phyloP scores from a whole-genome alignment of 2,113 vertebrate species.

The Pithys albifrons region DNA sequence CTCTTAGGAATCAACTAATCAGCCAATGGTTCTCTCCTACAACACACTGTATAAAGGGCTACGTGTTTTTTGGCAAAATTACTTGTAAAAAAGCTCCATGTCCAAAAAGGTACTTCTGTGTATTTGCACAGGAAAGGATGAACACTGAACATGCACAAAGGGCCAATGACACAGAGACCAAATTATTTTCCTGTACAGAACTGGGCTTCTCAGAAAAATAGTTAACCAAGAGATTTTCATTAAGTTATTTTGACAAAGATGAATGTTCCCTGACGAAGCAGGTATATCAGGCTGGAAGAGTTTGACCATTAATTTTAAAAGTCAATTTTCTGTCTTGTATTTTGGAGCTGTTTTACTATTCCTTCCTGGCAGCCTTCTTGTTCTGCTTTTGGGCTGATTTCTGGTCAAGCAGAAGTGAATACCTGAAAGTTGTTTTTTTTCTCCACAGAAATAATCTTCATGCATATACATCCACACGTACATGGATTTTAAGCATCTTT shows the following conservation, averaged over 20 bases:
- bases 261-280: background rate
- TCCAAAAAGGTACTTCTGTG: background rate
- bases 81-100: background rate
- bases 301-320: background rate
- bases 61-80: background rate
- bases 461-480: background rate
- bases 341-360: background rate
- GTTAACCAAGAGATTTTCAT: background rate
- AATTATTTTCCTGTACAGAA: background rate
- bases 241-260: background rate
- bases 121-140: background rate
- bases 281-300: background rate
- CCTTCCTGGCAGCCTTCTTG: background rate
- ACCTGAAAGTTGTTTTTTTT: background rate
- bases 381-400: background rate
- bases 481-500: background rate
- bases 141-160: background rate
- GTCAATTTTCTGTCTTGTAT: background rate
- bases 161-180: background rate
- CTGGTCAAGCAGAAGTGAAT: background rate
- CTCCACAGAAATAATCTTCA: background rate
- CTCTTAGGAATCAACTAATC: background rate
- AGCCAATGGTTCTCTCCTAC: background rate
- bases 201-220: background rate
- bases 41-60: fast-evolving